These are phyloP conservation scores for Amphiprion percula DNA, from an alignment of 2,113 vertebrate genomes.

Conservation along the genomic window DNA sequence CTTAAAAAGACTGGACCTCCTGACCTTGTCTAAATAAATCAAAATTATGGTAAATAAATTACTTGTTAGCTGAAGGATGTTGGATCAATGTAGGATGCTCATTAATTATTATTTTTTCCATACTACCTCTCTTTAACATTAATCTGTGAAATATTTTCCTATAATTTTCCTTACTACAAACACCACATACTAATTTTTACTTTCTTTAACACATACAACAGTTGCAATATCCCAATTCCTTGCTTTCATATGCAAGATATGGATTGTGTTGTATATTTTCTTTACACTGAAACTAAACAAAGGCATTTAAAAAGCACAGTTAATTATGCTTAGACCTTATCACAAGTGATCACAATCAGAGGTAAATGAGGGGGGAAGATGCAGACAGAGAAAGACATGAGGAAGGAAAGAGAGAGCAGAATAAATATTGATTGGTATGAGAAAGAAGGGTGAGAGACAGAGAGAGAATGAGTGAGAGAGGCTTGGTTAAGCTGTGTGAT, in stretches of 20 bases:
- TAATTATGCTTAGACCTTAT: slow-evolving; percentile 31
- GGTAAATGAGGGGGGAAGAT: slow-evolving; percentile 37
- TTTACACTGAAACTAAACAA: neutral
- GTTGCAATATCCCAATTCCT: neutral
- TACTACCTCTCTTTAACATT: slow-evolving; percentile 29
- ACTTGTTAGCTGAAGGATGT: slow-evolving; percentile 55
- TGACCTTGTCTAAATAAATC: slow-evolving; percentile 68
- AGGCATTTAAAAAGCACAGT: slow-evolving; percentile 4
- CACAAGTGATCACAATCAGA: slow-evolving; percentile 44
- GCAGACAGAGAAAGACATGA: slow-evolving; percentile 15
- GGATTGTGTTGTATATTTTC: neutral
- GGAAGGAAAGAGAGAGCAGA: slow-evolving; percentile 27
- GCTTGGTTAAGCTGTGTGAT: slow-evolving; percentile 76
- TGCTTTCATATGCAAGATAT: neutral
- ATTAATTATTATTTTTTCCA: slow-evolving; percentile 43
- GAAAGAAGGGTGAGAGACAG: slow-evolving; percentile 47
- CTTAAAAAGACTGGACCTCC: slow-evolving; percentile 15
- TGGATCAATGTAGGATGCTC: slow-evolving; percentile 56
- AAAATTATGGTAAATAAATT: slow-evolving; percentile 64
- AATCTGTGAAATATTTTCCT: slow-evolving; percentile 37
- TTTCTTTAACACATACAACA: neutral
- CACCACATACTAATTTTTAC: neutral
- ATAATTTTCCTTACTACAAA: slow-evolving; percentile 4
- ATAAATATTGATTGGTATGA: slow-evolving; percentile 68
- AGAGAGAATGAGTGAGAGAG: slow-evolving; percentile 56